A percentile compares a stretch with the other conserved stretches of the same genome.
These are phyloP conservation scores for Muntiacus muntjak DNA, from an alignment of 2,113 vertebrate genomes.

Conservation along the genomic window DNA sequence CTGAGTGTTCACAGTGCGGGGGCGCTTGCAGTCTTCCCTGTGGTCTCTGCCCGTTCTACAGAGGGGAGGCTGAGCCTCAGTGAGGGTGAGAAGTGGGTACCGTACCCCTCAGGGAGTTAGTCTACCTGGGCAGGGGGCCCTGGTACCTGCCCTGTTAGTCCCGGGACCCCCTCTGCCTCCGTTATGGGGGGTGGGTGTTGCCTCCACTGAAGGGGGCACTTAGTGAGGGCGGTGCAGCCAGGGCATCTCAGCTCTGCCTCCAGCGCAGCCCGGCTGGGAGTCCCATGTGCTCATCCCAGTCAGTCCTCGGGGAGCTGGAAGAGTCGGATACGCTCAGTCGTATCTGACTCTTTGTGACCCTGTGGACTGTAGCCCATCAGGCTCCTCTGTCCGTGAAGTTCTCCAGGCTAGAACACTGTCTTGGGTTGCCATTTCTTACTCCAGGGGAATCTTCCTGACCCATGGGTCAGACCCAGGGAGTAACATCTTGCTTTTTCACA, in stretches of 20 bases:
- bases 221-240: neutral
- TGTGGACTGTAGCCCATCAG: neutral
- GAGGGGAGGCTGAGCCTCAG: neutral
- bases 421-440: neutral
- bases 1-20: rapidly evolving
- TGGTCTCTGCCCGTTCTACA: neutral
- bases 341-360: neutral
- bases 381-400: neutral
- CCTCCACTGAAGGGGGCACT: rapidly evolving
- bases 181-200: rapidly evolving
- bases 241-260: neutral
- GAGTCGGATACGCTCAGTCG: neutral
- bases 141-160: neutral
- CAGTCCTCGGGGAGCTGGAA: neutral
- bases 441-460: neutral
- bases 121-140: rapidly evolving
- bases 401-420: neutral
- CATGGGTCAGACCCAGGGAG: neutral
- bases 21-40: rapidly evolving
- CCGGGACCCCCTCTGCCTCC: neutral
- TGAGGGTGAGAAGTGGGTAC: neutral
- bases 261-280: neutral
- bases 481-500: neutral
- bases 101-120: neutral
- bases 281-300: rapidly evolving